Conservation (phyloP, 1,140 invertebrate genomes). For the Leucophenga varia region DNA sequence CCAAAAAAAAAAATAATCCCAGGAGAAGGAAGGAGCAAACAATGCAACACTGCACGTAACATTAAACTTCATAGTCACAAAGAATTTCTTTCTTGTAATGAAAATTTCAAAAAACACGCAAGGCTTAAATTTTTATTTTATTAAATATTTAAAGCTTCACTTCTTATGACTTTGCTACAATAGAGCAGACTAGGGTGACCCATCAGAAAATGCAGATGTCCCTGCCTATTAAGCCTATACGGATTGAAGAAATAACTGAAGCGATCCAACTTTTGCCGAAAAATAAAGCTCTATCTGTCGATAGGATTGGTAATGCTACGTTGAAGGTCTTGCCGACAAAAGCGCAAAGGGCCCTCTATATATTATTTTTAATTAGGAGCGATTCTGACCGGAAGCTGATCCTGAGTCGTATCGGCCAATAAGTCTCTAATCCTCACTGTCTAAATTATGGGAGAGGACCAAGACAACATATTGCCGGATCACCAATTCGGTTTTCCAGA, state of each 20-base stretch:
- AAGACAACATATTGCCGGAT: constrained; percentile 1
- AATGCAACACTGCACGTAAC: too few relatives aligned
- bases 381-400: background rate
- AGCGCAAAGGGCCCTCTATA: background rate
- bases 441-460: constrained; percentile 4
- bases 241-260: constrained; percentile 4
- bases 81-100: too few relatives aligned
- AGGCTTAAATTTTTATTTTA: too few relatives aligned
- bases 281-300: constrained; percentile 4
- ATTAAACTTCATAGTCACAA: too few relatives aligned
- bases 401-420: background rate
- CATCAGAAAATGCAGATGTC: too few relatives aligned
- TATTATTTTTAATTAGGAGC: background rate
- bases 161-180: too few relatives aligned
- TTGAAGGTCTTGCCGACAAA: constrained; percentile 1
- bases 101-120: too few relatives aligned
- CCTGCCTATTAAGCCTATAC: constrained; percentile 5
- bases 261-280: constrained; percentile 2
- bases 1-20: too few relatives aligned
- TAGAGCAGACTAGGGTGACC: too few relatives aligned
- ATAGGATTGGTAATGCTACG: constrained; percentile 8
- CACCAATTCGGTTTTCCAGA: constrained; percentile 6
- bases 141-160: too few relatives aligned
- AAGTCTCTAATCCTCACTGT: background rate
- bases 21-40: too few relatives aligned